Evolutionary conservation across 30 jellyfish, hydroid and myxozoan species (phyloP).

Genomic region (Hydra vulgaris): DNA sequence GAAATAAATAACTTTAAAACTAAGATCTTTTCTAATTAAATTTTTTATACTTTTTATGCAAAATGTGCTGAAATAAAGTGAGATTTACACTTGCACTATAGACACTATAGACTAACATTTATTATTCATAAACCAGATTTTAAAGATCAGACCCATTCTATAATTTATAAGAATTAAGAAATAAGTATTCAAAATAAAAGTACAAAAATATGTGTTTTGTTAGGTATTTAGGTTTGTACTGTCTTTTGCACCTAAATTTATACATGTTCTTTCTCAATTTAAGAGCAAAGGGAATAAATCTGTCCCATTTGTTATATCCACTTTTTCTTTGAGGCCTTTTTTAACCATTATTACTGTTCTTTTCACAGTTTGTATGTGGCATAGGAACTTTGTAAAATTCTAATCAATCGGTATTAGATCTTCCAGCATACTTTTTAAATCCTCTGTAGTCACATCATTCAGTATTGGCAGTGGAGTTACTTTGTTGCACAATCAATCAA

Average conservation of each 20-base stretch:
- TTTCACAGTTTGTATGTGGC: neutral
- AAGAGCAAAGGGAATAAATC: neutral
- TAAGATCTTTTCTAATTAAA: too few relatives aligned
- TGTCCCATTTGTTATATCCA: neutral
- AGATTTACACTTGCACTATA: too few relatives aligned
- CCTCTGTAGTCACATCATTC: too few relatives aligned
- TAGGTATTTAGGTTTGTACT: neutral
- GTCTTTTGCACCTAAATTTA: neutral
- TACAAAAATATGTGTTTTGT: neutral
- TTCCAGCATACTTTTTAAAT: too few relatives aligned
- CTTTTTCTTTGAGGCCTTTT: neutral
- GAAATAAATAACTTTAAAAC: too few relatives aligned
- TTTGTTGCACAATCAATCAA: neutral
- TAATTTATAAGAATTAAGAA: neutral
- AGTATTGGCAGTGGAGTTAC: too few relatives aligned
- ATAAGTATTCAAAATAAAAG: neutral
- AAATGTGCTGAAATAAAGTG: too few relatives aligned
- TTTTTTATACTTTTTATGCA: too few relatives aligned
- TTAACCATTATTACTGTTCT: neutral
- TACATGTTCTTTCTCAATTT: neutral
- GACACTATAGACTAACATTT: too few relatives aligned
- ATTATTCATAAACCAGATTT: too few relatives aligned
- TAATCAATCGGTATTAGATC: too few relatives aligned
- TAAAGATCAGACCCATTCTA: too few relatives aligned
- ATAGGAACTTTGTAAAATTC: neutral